A percentile compares a stretch with the other conserved stretches of the same genome.
phyloP scores from a whole-genome alignment of 2,888 invertebrate genomes.

The Dermolepida albohirtum region DNA sequence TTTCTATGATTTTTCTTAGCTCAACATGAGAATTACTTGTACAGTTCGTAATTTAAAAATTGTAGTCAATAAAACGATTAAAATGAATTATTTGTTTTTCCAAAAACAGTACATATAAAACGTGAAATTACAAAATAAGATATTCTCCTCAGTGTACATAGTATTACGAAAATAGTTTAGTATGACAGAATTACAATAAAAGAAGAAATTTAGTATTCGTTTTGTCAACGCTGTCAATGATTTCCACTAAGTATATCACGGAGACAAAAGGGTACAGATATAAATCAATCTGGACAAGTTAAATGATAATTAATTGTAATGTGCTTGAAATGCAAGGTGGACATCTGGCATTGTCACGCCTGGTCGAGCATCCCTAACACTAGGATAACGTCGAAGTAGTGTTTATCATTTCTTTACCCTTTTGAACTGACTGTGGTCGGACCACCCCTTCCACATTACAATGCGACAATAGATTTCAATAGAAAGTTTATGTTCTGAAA shows the following conservation, averaged over 20 bases:
- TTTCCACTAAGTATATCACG: constrained; percentile 3
- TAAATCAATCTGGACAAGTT: constrained; percentile 48
- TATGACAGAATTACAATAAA: no score
- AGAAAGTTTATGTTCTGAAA: constrained; percentile 52
- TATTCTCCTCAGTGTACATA: no score
- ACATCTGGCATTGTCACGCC: constrained; percentile 53
- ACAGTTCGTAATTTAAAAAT: no score
- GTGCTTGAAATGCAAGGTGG: constrained; percentile 49
- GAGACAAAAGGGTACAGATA: constrained; percentile 24
- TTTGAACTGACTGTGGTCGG: constrained; percentile 49
- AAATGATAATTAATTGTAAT: constrained; percentile 52
- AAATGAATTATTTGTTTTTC: no score
- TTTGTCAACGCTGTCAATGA: constrained; percentile 1
- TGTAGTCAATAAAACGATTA: no score
- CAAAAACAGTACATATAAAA: no score
- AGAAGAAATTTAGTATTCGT: no score
- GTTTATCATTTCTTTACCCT: constrained; percentile 51
- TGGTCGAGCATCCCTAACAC: constrained; percentile 47
- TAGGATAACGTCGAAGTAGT: constrained; percentile 45
- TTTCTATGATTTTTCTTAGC: no score
- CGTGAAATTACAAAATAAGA: no score
- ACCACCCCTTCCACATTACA: constrained; percentile 50
- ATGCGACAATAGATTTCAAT: constrained; percentile 48
- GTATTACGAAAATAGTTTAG: no score
- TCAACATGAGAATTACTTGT: no score